Conservation (phyloP, 2,888 invertebrate genomes). For the Hypolimnas misippus region DNA sequence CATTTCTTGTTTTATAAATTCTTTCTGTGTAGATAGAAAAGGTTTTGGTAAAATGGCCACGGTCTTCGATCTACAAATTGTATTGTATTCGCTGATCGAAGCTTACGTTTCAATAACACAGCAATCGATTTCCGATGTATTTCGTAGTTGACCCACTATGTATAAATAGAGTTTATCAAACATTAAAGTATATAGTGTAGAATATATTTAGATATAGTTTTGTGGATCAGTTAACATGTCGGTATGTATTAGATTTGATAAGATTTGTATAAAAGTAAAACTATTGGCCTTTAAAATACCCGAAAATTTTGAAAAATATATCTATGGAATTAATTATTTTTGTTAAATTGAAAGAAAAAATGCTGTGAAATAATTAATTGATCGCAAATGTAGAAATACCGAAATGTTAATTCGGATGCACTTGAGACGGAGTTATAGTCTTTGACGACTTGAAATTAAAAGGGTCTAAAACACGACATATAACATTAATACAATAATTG, state of each 20-base stretch:
- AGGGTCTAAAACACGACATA: constrained; percentile 31
- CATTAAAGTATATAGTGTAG: neutral
- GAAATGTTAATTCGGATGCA: constrained; percentile 21
- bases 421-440: constrained; percentile 24
- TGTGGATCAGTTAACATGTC: constrained; percentile 21
- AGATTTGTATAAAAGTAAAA: neutral
- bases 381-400: constrained; percentile 6
- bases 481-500: constrained; percentile 28
- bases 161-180: constrained; percentile 13
- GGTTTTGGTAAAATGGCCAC: neutral
- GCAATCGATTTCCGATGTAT: neutral
- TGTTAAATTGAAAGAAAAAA: neutral
- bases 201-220: constrained; percentile 16
- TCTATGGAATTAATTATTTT: neutral
- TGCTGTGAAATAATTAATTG: neutral
- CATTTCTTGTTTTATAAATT: neutral
- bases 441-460: constrained; percentile 23
- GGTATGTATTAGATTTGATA: neutral
- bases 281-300: neutral
- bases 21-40: neutral
- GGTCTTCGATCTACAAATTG: neutral
- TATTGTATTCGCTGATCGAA: neutral
- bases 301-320: neutral
- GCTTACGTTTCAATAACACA: neutral
- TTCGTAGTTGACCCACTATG: constrained; percentile 9